Evolutionary conservation across 2,888 invertebrate species (phyloP), one percentile per base, ranked within the genome.

Genomic region (Tinea semifulvella): DNA sequence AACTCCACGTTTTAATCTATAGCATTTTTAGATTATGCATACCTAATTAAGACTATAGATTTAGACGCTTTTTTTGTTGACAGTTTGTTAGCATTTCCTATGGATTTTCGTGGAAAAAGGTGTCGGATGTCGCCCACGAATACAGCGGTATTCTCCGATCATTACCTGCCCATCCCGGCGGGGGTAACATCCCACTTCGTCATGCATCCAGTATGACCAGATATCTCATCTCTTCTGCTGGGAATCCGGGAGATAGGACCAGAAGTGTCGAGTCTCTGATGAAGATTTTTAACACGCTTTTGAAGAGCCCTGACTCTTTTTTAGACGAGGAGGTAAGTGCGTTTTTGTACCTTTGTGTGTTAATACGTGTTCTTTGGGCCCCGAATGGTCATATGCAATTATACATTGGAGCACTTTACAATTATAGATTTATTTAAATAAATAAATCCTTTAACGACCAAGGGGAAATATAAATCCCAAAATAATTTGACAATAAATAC

Each of bases 281-380:
- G 52, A 84, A 83, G 56, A 85, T 79, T 25, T 77, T 63, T 42
- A 74, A 79, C 22, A 66, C 61, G 6, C 52, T 80, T 27, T 50
- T 80, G 36, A 69, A 65, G 48, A 68, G 77, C 53, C 84, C 85
- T 22, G 82, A 86, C 55, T 87, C 91, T 8, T 84, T 92, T 53
- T 83, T 90, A 48, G 88, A 87, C 69, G 87, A 88, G 67, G 85
- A 88, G 85, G 92, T 92, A 64, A 65, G 75, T 61, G 8, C 22
- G 5, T 22, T 8, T 22, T 22, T 7, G 5, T 22, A 7, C 8
- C 22, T 22, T n/a, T n/a, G n/a, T n/a, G n/a, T n/a, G n/a, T n/a
- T n/a, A n/a, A n/a, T n/a, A n/a, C n/a, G n/a, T n/a, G n/a, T n/a
- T n/a, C n/a, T n/a, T n/a, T n/a, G n/a, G n/a, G n/a, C n/a, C n/a